Evolutionary conservation across 2,797 vertebrate species (phyloP).

Genomic region (Lagorchestes hirsutus): DNA sequence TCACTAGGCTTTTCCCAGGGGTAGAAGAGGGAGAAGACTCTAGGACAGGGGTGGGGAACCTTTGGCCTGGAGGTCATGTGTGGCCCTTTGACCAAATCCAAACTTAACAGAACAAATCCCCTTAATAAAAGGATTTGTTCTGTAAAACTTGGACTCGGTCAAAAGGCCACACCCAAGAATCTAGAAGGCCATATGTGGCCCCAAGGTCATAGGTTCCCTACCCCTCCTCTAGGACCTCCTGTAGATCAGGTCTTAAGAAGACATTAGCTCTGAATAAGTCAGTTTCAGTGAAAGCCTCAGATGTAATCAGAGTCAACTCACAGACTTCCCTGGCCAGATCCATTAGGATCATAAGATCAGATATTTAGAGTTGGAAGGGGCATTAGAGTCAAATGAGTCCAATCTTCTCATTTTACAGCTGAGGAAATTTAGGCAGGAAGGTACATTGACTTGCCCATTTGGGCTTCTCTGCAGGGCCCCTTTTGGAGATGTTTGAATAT

Average conservation of each 20-base stretch:
- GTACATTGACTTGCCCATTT: not conserved
- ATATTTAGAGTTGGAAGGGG: not conserved
- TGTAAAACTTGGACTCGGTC: too few relatives aligned
- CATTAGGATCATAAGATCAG: not conserved
- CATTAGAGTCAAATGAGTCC: not conserved
- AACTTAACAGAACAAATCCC: too few relatives aligned
- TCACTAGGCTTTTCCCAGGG: not conserved
- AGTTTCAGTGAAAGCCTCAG: not conserved
- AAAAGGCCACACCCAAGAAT: too few relatives aligned
- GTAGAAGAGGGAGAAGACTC: not conserved
- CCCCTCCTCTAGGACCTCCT: not conserved
- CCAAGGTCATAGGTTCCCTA: too few relatives aligned
- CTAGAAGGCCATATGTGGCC: too few relatives aligned
- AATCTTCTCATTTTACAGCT: not conserved
- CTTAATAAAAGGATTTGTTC: too few relatives aligned
- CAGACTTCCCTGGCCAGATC: not conserved
- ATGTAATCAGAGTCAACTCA: not conserved
- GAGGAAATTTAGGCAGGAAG: not conserved
- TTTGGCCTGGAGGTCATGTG: too few relatives aligned
- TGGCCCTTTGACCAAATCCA: too few relatives aligned
- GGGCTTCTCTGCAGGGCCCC: not conserved
- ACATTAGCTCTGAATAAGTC: not conserved
- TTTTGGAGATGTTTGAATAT: not conserved
- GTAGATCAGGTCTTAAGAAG: not conserved
- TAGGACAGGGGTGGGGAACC: not conserved